These are phyloP conservation scores for Peromyscus polionotus DNA, from an alignment of 2,113 vertebrate species.

Conservation along the genomic window DNA sequence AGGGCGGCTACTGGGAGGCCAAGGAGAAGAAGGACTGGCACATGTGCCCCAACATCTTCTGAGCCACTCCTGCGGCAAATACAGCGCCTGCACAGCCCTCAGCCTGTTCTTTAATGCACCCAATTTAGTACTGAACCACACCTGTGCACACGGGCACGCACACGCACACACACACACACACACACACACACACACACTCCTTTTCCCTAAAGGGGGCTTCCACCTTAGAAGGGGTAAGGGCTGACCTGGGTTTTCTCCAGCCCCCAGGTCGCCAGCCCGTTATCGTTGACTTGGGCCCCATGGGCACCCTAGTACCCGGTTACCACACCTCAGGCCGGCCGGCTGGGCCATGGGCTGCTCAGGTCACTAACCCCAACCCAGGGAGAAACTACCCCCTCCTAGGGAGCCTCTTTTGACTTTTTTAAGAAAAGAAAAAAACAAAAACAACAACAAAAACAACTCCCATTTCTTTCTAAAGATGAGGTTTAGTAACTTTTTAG, in stretches of 20 bases:
- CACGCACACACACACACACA: not conserved
- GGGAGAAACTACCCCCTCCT: not conserved
- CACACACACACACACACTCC: not conserved
- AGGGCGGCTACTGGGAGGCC: constrained; percentile 98
- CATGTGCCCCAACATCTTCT: constrained; percentile 96
- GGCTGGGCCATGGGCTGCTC: constrained; percentile 51
- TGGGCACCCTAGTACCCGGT: constrained; percentile 18
- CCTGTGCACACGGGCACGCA: not conserved
- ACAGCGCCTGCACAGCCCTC: constrained; percentile 70
- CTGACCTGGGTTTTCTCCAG: constrained; percentile 46
- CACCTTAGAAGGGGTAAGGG: constrained; percentile 45
- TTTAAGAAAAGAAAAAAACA: not conserved
- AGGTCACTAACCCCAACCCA: constrained; percentile 51
- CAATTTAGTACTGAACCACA: constrained; percentile 46
- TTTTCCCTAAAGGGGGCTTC: not conserved
- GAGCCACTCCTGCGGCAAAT: constrained; percentile 79
- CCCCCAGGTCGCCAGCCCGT: constrained; percentile 30
- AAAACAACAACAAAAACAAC: not conserved
- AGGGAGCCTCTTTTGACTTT: constrained; percentile 61
- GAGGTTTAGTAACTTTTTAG: constrained; percentile 71
- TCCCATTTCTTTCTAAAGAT: constrained; percentile 57
- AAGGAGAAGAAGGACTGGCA: constrained; percentile 97
- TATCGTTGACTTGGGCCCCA: constrained; percentile 29
- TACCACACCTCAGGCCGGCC: constrained; percentile 55
- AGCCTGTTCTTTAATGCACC: constrained; percentile 85